phyloP scores from a whole-genome alignment of 2,888 invertebrate species.

The Disparrhopalites patrizii region DNA sequence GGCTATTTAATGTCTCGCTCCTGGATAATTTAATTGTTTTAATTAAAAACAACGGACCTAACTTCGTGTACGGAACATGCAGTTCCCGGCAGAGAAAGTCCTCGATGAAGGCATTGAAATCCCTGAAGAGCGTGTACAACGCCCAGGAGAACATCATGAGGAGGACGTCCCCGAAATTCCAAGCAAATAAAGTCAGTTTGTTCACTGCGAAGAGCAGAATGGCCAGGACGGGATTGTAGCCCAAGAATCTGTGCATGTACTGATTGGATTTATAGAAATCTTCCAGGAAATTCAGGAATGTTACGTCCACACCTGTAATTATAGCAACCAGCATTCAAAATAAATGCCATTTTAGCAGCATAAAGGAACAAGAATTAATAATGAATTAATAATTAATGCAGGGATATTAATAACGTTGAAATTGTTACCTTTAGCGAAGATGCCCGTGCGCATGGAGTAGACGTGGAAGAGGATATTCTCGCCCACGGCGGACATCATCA shows the following conservation, averaged over 20 bases:
- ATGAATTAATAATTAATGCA: not conserved
- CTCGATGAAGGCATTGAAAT: slow-evolving; percentile 35
- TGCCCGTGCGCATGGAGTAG: slow-evolving; percentile 33
- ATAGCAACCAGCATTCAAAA: not conserved
- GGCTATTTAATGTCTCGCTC: too few relatives aligned
- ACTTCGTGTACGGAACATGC: not conserved
- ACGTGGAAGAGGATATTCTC: slow-evolving; percentile 44
- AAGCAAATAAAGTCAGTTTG: slow-evolving; percentile 40
- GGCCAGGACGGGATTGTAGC: slow-evolving; percentile 31
- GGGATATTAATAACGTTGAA: too few relatives aligned
- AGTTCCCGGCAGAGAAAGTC: not conserved
- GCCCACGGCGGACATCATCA: slow-evolving; percentile 38
- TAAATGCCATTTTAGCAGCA: too few relatives aligned
- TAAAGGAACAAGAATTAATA: not conserved
- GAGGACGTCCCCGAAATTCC: slow-evolving; percentile 45
- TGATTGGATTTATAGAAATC: slow-evolving; percentile 39
- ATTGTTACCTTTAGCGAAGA: not conserved
- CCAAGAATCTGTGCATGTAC: slow-evolving; percentile 33
- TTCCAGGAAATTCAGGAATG: slow-evolving; percentile 32
- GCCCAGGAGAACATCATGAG: slow-evolving; percentile 39
- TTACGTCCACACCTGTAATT: slow-evolving; percentile 10
- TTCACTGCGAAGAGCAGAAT: slow-evolving; percentile 34
- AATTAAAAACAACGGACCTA: not conserved
- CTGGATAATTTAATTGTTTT: too few relatives aligned
- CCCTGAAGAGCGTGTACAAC: slow-evolving; percentile 34